A percentile compares a stretch with the other conserved stretches of the same genome.
These are phyloP conservation scores for Pogonomyrmex barbatus DNA, from an alignment of 1,140 invertebrate species.

Conservation along the genomic window DNA sequence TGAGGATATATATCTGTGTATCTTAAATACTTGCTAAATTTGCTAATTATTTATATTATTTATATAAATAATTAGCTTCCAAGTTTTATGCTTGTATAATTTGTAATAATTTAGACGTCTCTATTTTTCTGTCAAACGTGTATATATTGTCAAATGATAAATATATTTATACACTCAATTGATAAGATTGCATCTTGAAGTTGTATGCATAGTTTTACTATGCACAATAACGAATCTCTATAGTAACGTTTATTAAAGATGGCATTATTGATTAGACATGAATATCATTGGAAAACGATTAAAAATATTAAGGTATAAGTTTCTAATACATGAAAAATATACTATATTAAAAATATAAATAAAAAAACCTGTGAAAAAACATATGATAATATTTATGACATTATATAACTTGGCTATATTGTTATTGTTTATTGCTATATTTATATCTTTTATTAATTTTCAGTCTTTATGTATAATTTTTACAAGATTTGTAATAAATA, in stretches of 20 bases:
- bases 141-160: not conserved
- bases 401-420: not conserved
- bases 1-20: not conserved
- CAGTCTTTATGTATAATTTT: not conserved
- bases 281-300: not conserved
- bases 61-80: not conserved
- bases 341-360: not conserved
- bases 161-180: not conserved
- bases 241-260: slow-evolving; percentile 31
- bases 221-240: slow-evolving; percentile 38
- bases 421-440: not conserved
- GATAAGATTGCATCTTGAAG: not conserved
- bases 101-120: not conserved
- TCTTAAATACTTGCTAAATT: not conserved
- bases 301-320: not conserved
- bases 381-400: not conserved
- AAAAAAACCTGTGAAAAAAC: not conserved
- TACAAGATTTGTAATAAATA: not conserved
- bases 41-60: not conserved
- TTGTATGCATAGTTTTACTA: not conserved
- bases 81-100: not conserved
- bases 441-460: not conserved
- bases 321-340: not conserved
- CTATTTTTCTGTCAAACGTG: not conserved
- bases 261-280: slow-evolving; percentile 28